Conservation (phyloP, 1,140 invertebrate genomes). For the Chymomyza costata region DNA sequence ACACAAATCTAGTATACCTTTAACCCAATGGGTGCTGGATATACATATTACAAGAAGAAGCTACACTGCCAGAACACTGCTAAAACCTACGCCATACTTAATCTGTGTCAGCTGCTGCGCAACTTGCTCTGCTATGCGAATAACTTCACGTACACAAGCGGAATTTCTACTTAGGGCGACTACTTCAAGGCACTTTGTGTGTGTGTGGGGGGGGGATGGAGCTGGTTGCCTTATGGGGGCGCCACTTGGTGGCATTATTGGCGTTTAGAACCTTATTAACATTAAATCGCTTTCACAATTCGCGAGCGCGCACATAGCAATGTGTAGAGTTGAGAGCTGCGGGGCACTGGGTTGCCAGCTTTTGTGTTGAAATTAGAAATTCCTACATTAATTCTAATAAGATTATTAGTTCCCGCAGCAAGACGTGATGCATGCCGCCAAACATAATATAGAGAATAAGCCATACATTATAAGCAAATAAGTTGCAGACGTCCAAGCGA, state of each 20-base stretch:
- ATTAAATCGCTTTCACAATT: conserved; percentile 55
- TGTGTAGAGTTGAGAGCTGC: too few relatives aligned
- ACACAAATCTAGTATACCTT: too few relatives aligned
- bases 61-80: too few relatives aligned
- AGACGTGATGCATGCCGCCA: too few relatives aligned
- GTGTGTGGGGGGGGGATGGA: conserved; percentile 14
- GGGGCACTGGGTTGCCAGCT: conserved; percentile 14
- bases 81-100: conserved; percentile 32
- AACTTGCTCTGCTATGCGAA: conserved; percentile 29
- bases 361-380: conserved; percentile 62
- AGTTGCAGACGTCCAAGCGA: conserved; percentile 26
- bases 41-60: too few relatives aligned
- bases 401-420: conserved; percentile 67
- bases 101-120: conserved; percentile 53
- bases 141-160: conserved; percentile 49
- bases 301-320: neutral
- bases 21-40: too few relatives aligned
- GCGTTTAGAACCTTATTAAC: conserved; percentile 63
- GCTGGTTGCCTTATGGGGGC: neutral
- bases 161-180: conserved; percentile 69
- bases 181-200: too few relatives aligned
- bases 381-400: conserved; percentile 70
- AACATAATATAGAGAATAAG: too few relatives aligned
- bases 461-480: conserved; percentile 39
- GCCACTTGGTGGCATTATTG: conserved; percentile 50